These are phyloP conservation scores for Hozukius guyotensis DNA, from an alignment of 2,797 vertebrate species.

Conservation along the genomic window DNA sequence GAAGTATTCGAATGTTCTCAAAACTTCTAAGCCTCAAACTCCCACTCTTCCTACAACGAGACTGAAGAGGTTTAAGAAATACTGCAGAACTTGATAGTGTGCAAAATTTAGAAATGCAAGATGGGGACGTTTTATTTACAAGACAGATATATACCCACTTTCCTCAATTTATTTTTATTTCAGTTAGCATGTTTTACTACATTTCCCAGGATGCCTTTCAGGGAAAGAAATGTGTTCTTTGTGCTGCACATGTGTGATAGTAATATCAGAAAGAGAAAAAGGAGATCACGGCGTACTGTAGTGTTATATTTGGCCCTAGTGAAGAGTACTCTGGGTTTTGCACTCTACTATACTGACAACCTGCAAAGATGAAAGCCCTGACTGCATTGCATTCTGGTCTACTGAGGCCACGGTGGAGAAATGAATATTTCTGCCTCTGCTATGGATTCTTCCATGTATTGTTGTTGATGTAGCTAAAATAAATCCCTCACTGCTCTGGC, in stretches of 20 bases:
- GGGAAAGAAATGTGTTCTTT: background rate
- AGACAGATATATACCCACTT: background rate
- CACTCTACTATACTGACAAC: background rate
- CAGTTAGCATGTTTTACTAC: background rate
- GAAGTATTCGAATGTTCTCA: slow-evolving; percentile 8
- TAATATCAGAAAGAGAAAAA: background rate
- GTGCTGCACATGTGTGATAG: background rate
- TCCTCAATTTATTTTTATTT: background rate
- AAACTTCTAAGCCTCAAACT: background rate
- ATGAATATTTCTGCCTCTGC: background rate
- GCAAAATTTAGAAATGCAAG: background rate
- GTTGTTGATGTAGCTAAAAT: background rate
- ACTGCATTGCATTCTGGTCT: slow-evolving; percentile 12
- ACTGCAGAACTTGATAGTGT: background rate
- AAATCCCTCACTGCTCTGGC: background rate
- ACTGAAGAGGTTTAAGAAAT: background rate
- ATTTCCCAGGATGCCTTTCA: background rate
- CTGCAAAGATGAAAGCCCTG: background rate
- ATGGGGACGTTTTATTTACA: background rate
- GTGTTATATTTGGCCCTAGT: background rate
- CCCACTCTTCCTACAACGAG: background rate
- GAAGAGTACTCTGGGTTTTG: background rate
- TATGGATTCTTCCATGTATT: background rate
- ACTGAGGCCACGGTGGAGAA: background rate
- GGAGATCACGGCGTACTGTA: background rate